Evolutionary conservation across 2,113 vertebrate genomes (phyloP).

Genomic region (Pelusios castaneus): DNA sequence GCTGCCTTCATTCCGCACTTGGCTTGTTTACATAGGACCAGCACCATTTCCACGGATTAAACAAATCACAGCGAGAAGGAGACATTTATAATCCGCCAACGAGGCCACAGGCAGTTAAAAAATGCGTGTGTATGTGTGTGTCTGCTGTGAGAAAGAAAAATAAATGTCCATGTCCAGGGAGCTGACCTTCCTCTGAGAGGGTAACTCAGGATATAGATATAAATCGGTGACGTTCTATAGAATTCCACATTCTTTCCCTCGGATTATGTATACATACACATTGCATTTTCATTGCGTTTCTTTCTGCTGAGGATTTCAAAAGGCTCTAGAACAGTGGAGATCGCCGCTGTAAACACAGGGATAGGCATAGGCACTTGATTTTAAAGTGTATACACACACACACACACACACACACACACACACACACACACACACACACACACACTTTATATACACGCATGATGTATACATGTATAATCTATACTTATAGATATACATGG

Average conservation of each 20-base stretch:
- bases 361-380: not conserved
- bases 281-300: not conserved
- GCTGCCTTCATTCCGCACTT: conserved; percentile 94
- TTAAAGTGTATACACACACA: not conserved
- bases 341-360: not conserved
- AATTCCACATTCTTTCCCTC: not conserved
- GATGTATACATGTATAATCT: no score
- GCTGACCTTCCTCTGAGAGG: conserved; percentile 87
- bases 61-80: conserved; percentile 95
- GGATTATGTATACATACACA: conserved; percentile 19
- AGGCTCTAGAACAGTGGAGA: not conserved
- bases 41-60: conserved; percentile 98
- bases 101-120: conserved; percentile 90
- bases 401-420: no score
- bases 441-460: no score
- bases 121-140: conserved; percentile 76
- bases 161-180: conserved; percentile 82
- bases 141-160: conserved; percentile 80
- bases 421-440: no score
- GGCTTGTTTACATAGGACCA: conserved; percentile 98
- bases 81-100: conserved; percentile 95
- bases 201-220: conserved; percentile 66
- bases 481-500: no score
- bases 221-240: conserved; percentile 57
- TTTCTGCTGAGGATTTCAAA: not conserved